Base-by-base conservation (phyloP, 2,888 invertebrate species). In the Calameuta filiformis region DNA sequence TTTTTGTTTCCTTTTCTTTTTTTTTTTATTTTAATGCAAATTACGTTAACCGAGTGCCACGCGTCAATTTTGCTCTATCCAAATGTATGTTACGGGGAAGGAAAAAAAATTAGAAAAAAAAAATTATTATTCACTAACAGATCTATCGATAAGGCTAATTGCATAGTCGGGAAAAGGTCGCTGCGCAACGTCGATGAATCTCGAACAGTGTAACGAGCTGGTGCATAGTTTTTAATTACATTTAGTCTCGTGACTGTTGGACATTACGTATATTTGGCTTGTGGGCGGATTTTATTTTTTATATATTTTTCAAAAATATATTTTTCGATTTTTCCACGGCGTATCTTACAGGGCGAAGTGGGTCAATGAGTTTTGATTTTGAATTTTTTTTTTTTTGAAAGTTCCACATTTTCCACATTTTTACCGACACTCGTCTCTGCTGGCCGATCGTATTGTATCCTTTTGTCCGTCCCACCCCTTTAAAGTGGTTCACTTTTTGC, bases 381-480 rank as follows among this genome's bases (percentile, higher is more conserved):
- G 35, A 12, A 35, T 35, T 35, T 35, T 37, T 35, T 37, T 35
- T 23, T 3, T 56, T 6, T 37, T 12, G 15, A 23, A 56, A 56
- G 2, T 56, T 56, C 0, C 0, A 6, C 23, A 9, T 23, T 56
- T 56, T 56, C 6, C 9, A 23, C 23, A 56, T 56, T 15, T 6
- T 23, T 56, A 56, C 23, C 9, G 56, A 9, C 9, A 23, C 56
- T 23, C 9, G 40, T 40, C 15, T 40, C 40, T 15, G 82, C 80
- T 83, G 83, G 84, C 83, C 82, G 84, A 83, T 82, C 80, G 80
- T 77, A 85, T 86, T 85, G 85, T 85, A 80, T 84, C 81, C 23
- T 12, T 77, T 78, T 79, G 77, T 79, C 78, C 79, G 82, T 83
- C 81, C 84, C 85, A 84, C 84, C 85, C 75, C 80, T 80, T 73